A percentile compares a stretch with the other conserved stretches of the same genome.
phyloP scores from a whole-genome alignment of 2,797 vertebrate species.

The Hypotaenidia philippensis region DNA sequence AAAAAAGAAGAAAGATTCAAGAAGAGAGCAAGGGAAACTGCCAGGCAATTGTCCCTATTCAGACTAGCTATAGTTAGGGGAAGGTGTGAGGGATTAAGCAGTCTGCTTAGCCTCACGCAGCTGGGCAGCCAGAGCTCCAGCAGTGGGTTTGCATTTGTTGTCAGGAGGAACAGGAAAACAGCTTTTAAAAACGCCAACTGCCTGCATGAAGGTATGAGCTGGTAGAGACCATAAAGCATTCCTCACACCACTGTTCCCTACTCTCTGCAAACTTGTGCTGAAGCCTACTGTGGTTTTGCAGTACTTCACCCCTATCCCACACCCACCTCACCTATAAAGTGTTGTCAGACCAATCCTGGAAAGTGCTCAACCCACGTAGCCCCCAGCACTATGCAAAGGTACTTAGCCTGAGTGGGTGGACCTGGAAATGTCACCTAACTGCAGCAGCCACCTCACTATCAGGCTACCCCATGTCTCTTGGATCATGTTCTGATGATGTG shows the following conservation, averaged over 20 bases:
- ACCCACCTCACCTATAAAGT: not conserved
- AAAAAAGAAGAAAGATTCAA: not conserved
- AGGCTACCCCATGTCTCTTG: not conserved
- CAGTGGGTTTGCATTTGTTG: not conserved
- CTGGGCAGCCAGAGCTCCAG: conserved; percentile 5
- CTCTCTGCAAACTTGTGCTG: not conserved
- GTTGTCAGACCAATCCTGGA: not conserved
- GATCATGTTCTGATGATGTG: conserved; percentile 67
- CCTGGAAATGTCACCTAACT: conserved; percentile 20
- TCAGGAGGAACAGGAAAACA: conserved; percentile 30
- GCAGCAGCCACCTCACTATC: not conserved
- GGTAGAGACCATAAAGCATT: not conserved
- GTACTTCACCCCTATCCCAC: not conserved
- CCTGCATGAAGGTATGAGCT: not conserved
- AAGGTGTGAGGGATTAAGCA: not conserved
- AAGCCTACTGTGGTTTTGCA: not conserved
- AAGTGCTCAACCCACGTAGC: not conserved
- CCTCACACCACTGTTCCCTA: not conserved
- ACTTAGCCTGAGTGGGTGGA: not conserved
- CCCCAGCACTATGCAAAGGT: not conserved
- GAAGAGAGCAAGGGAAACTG: not conserved
- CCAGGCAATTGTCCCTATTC: not conserved
- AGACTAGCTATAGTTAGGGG: not conserved
- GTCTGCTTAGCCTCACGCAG: not conserved
- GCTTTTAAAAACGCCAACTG: conserved; percentile 23